phyloP scores from a whole-genome alignment of 1,140 invertebrate genomes.

The Drosophila biarmipes region DNA sequence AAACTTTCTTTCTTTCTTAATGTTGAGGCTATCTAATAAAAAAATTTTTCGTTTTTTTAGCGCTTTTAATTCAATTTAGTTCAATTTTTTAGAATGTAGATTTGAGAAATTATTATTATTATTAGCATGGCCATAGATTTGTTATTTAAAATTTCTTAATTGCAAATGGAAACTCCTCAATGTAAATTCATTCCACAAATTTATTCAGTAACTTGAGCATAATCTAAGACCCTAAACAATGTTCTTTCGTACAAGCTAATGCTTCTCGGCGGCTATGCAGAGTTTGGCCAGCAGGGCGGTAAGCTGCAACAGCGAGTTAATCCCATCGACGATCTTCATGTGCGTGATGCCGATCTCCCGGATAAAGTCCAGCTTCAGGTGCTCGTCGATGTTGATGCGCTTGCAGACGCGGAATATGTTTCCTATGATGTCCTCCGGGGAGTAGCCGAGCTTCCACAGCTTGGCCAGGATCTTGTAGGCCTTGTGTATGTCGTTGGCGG shows the following conservation, averaged over 20 bases:
- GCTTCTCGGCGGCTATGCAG: constrained; percentile 85
- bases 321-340: constrained; percentile 95
- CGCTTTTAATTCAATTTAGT: no score
- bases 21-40: no score
- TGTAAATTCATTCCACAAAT: background rate
- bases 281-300: constrained; percentile 94
- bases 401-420: constrained; percentile 98
- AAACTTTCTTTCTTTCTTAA: no score
- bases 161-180: background rate
- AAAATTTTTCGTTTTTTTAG: no score
- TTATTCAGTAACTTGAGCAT: background rate
- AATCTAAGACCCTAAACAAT: background rate
- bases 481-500: constrained; percentile 92
- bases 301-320: constrained; percentile 94
- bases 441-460: constrained; percentile 97
- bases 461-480: constrained; percentile 95
- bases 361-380: constrained; percentile 94
- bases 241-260: constrained; percentile 24
- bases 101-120: no score
- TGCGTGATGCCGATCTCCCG: constrained; percentile 98
- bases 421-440: constrained; percentile 97
- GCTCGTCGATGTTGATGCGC: constrained; percentile 92
- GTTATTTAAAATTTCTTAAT: background rate
- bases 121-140: no score
- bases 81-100: background rate